Percentiles rank a stretch among this genome's conserved stretches.
These are phyloP conservation scores for Andrena camellia DNA, from an alignment of 2,888 invertebrate species.

Conservation along the genomic window DNA sequence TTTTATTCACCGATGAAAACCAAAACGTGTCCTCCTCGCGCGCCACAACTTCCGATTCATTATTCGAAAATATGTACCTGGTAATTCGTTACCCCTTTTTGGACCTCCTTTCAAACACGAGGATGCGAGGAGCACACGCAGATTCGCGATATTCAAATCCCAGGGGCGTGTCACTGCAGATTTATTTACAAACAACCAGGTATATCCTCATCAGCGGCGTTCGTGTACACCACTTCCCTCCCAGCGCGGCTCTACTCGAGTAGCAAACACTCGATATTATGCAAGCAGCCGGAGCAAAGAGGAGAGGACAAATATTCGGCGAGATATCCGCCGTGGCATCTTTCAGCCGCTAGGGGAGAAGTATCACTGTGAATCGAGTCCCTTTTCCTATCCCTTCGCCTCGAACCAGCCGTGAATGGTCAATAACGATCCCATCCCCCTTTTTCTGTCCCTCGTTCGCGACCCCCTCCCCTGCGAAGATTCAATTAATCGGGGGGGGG, in stretches of 20 bases:
- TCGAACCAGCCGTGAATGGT: neutral
- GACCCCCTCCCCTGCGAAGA: neutral
- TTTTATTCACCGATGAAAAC: no score
- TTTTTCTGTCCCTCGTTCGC: neutral
- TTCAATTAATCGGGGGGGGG: slow-evolving; percentile 32
- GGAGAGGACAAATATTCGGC: neutral
- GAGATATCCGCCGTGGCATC: slow-evolving; percentile 22
- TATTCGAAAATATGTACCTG: no score
- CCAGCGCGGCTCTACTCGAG: neutral
- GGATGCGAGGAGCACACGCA: neutral
- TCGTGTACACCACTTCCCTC: neutral
- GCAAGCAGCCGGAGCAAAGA: neutral
- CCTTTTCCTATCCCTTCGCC: neutral
- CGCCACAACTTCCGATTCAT: no score
- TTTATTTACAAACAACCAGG: slow-evolving; percentile 10
- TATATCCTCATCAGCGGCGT: neutral
- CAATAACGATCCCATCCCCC: neutral
- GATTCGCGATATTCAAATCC: no score
- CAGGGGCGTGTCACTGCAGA: no score
- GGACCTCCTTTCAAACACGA: no score
- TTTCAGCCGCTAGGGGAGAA: neutral
- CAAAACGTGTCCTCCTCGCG: no score
- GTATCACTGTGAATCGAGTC: neutral
- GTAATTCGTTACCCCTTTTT: no score
- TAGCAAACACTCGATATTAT: slow-evolving; percentile 14